Evolutionary conservation across 2,888 invertebrate species (phyloP).

Genomic region (Bhutanitis thaidina): DNA sequence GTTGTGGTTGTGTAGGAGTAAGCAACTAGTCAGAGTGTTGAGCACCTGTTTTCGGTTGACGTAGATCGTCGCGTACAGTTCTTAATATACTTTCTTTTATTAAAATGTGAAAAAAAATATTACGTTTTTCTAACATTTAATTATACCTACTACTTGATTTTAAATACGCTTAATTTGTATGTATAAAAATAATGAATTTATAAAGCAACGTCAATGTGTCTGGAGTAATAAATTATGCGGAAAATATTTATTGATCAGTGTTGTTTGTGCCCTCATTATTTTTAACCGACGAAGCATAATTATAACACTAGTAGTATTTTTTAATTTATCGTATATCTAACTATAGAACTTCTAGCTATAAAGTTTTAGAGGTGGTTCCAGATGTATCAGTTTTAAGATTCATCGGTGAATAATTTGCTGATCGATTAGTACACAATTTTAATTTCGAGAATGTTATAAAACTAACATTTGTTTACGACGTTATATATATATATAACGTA

Average conservation of each 20-base stretch:
- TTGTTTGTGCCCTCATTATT: constrained; percentile 39
- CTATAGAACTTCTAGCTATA: constrained; percentile 41
- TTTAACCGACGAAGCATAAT: constrained; percentile 64
- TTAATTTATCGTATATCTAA: constrained; percentile 58
- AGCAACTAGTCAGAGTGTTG: constrained; percentile 28
- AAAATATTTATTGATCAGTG: constrained; percentile 41
- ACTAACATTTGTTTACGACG: constrained; percentile 36
- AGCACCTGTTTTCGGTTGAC: constrained; percentile 19
- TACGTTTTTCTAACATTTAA: constrained; percentile 8
- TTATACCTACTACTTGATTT: constrained; percentile 11
- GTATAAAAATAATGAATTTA: constrained; percentile 32
- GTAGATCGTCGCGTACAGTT: constrained; percentile 11
- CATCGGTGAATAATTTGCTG: constrained; percentile 46
- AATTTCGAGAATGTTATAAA: constrained; percentile 38
- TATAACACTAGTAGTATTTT: constrained; percentile 40
- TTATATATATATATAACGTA: constrained; percentile 23
- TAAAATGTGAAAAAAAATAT: constrained; percentile 10
- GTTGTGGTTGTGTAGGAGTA: constrained; percentile 16
- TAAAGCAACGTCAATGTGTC: constrained; percentile 23
- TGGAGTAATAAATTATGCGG: constrained; percentile 24
- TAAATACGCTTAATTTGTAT: constrained; percentile 23
- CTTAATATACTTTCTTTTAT: neutral
- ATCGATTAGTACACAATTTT: constrained; percentile 73
- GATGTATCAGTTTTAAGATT: constrained; percentile 69
- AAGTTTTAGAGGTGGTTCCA: constrained; percentile 45